These are phyloP conservation scores for Cephalotes varians DNA, from an alignment of 2,888 invertebrate genomes.

Conservation along the genomic window DNA sequence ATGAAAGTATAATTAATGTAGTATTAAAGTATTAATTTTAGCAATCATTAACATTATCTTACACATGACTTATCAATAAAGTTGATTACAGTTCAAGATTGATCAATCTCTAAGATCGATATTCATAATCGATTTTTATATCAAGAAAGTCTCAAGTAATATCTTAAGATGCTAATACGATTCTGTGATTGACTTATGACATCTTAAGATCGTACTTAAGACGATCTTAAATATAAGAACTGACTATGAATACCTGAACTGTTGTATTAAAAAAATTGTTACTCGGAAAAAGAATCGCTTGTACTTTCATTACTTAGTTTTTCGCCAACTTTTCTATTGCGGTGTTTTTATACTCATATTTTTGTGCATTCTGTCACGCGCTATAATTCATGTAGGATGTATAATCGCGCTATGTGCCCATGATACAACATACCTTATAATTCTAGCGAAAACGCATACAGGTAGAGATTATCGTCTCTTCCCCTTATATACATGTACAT, in stretches of 20 bases:
- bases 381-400: constrained; percentile 30
- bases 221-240: too few relatives aligned
- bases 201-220: too few relatives aligned
- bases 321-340: not conserved
- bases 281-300: not conserved
- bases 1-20: too few relatives aligned
- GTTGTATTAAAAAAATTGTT: not conserved
- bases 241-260: too few relatives aligned
- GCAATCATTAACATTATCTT: not conserved
- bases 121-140: too few relatives aligned
- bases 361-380: constrained; percentile 5
- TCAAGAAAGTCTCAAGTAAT: too few relatives aligned
- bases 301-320: not conserved
- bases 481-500: constrained; percentile 77
- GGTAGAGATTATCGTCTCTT: constrained; percentile 62
- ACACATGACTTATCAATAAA: not conserved
- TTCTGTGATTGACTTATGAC: too few relatives aligned
- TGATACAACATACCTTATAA: constrained; percentile 61
- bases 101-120: not conserved
- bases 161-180: too few relatives aligned
- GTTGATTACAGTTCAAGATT: not conserved
- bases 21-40: not conserved
- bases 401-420: constrained; percentile 43
- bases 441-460: constrained; percentile 75
- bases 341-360: constrained; percentile 16